These are phyloP conservation scores for Scomber scombrus DNA, from an alignment of 2,113 vertebrate species.

Conservation along the genomic window DNA sequence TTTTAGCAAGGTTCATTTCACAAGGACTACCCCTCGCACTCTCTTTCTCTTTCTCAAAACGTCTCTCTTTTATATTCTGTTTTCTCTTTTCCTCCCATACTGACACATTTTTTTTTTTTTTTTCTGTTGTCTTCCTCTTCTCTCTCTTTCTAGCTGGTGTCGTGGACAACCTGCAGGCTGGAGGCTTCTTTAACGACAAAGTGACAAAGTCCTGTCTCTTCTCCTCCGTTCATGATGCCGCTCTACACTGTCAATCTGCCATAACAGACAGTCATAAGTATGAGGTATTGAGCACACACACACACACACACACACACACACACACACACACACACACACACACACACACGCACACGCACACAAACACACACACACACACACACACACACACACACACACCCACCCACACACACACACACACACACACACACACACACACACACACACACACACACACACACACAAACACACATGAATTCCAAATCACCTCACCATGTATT, in stretches of 20 bases:
- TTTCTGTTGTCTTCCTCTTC: no score
- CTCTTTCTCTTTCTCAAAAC: background rate
- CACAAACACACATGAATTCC: no score
- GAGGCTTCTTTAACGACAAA: conserved; percentile 89
- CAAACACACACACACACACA: no score
- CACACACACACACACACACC: no score
- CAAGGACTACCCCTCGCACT: background rate
- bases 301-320: no score
- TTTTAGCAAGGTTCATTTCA: background rate
- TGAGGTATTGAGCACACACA: background rate
- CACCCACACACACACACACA: background rate
- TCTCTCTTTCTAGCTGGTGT: conserved; percentile 78
- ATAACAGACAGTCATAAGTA: background rate
- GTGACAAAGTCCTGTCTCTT: conserved; percentile 92
- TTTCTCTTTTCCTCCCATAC: background rate
- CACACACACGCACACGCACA: no score
- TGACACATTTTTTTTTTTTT: background rate
- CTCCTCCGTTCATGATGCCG: conserved; percentile 87
- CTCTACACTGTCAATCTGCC: conserved; percentile 77
- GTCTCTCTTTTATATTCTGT: background rate
- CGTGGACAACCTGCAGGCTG: conserved; percentile 87
- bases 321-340: no score
- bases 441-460: no score
- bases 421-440: background rate
- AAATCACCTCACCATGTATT: no score